phyloP scores from a whole-genome alignment of 2,797 vertebrate genomes.

The Poeciliopsis paucimaculata region DNA sequence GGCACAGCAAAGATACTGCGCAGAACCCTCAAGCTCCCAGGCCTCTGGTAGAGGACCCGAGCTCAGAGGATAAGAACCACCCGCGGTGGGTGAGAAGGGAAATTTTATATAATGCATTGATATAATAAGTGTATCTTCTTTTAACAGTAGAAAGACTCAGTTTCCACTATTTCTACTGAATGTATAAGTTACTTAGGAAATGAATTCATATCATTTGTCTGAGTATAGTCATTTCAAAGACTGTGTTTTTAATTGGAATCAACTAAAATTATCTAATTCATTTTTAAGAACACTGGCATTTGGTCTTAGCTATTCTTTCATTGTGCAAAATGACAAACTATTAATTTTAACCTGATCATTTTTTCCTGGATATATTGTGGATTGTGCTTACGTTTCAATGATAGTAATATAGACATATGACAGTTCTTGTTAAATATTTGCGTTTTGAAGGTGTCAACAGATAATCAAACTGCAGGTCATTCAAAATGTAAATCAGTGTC shows the following conservation, averaged over 20 bases:
- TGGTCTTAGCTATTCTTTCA: background rate
- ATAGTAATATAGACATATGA: background rate
- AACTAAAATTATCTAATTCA: background rate
- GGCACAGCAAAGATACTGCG: too few relatives aligned
- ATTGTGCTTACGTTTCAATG: background rate
- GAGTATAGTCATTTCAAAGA: background rate
- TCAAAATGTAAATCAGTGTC: background rate
- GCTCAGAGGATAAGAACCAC: too few relatives aligned
- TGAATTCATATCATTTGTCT: background rate
- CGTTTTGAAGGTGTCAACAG: background rate
- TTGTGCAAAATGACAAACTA: background rate
- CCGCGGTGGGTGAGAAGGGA: too few relatives aligned
- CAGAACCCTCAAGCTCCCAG: too few relatives aligned
- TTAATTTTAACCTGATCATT: background rate
- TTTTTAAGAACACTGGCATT: background rate
- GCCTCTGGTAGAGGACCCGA: too few relatives aligned
- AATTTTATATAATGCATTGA: too few relatives aligned
- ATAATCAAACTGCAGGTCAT: background rate
- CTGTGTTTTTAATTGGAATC: background rate
- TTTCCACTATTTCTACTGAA: background rate
- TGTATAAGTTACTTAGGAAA: background rate
- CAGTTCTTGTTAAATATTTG: background rate
- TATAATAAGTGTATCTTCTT: background rate
- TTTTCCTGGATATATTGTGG: background rate
- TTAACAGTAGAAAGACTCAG: background rate